Base-by-base conservation (phyloP, 2,888 invertebrate genomes). In the Hydrotaea diabolus region DNA sequence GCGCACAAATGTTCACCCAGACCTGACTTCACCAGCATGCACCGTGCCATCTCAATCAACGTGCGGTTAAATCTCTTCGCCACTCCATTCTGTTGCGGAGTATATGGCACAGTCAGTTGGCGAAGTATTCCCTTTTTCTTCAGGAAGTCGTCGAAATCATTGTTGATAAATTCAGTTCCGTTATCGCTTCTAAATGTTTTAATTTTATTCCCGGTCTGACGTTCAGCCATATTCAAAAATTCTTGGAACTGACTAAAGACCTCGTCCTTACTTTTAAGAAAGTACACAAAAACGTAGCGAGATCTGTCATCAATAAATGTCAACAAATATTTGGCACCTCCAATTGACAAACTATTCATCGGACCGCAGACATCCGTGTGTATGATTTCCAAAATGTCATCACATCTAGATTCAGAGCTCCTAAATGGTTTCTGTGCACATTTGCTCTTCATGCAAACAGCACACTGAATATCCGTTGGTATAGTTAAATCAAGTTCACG, bases 41-140 rank as follows among this genome's bases (percentile, higher is more conserved):
- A 82, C 13, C 90, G 78, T 3, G 89, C 88, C 78, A 87, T 86
- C 53, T 89, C 89, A n/a, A 55, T 55, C 23, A 84, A 31, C 0
- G 83, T 83, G 13, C 82, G 72, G 75, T 86, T 86, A 0, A 81
- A 83, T 13, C 86, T 59, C 64, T 87, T 85, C 0, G 86, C 86
- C 2, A 87, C 85, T 2, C 87, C 87, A n/a, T 87, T 87, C 77
- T 87, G 87, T 23, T 87, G 82, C 13, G 86, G 88, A 19, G 83
- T 86, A 21, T 86, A 83, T 23, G 77, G 64, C 9, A 82, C 76
- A n/a, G 81, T 85, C 5, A 36, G 36, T 8, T 36, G n/a, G n/a
- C n/a, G n/a, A n/a, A n/a, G n/a, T n/a, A n/a, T n/a, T n/a, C n/a
- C n/a, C n/a, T n/a, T n/a, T n/a, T n/a, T n/a, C n/a, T n/a, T n/a